phyloP scores from a whole-genome alignment of 2,113 vertebrate species.

The Prinia subflava region DNA sequence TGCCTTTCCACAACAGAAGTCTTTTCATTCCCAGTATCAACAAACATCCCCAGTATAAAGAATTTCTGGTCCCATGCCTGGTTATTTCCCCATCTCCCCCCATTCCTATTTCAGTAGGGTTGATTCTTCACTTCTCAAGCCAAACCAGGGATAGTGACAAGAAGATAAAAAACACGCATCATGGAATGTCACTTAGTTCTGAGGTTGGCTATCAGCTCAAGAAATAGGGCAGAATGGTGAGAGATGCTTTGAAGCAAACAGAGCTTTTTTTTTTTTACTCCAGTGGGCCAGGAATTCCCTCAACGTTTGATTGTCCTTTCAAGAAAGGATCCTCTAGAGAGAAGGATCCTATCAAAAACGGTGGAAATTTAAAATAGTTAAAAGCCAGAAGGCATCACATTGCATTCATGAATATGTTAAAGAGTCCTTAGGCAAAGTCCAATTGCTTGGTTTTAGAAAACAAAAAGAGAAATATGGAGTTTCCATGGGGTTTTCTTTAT shows the following conservation, averaged over 20 bases:
- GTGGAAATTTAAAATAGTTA: neutral
- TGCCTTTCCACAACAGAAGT: neutral
- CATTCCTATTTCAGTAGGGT: neutral
- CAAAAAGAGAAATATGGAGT: rapidly evolving
- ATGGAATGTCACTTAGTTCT: neutral
- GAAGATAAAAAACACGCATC: neutral
- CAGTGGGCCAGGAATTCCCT: neutral
- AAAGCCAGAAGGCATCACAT: neutral
- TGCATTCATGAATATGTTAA: neutral
- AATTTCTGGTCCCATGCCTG: neutral
- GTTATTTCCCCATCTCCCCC: neutral
- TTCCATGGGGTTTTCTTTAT: neutral
- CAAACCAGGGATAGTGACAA: neutral
- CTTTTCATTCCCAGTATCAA: neutral
- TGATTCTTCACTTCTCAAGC: neutral
- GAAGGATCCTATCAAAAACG: neutral
- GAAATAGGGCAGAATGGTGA: neutral
- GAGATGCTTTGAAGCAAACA: neutral
- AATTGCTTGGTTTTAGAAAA: neutral
- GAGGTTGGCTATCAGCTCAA: neutral
- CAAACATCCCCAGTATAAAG: neutral
- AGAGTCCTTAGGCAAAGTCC: neutral
- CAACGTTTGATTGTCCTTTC: rapidly evolving
- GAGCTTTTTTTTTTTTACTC: neutral
- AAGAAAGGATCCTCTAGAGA: neutral